Base-by-base conservation (phyloP, 2,797 vertebrate species). In the Carapus acus region DNA sequence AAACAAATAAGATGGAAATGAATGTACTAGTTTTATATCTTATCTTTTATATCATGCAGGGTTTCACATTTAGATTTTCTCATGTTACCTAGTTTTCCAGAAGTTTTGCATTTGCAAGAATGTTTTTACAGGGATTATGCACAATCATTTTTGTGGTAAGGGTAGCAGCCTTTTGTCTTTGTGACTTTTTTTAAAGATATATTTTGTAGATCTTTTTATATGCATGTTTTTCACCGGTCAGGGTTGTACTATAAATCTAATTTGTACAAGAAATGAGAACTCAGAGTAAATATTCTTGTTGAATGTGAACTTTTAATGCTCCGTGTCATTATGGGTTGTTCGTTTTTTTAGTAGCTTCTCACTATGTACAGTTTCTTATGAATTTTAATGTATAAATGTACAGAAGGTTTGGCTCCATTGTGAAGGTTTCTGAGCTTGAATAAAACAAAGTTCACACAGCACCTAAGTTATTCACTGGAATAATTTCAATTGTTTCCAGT, bases 331-430 rank as follows among this genome's bases (percentile, higher is more conserved):
- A 11, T 4, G 6, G 39, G 55, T 57, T 54, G 20, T 8, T 18
- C 9, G 37, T 14, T 56, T 45, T 50, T 36, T 60, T 31, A 6
- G 14, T 46, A 65, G 33, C 13, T n/a, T 61, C 37, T 67, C 1
- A 58, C 17, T 42, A 45, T 81, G 62, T 78, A 67, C 61, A 73
- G 62, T 65, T 82, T 66, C 70, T 11, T 65, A 66, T 74, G 39
- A 17, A 11, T 72, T 39, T 45, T 66, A 51, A 19, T 85, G 77
- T 82, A 80, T 83, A 87, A 82, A 83, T 86, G 78, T 83, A 85
- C 54, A 81, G 62, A 74, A 16, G 18, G 65, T 69, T 76, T 45
- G 44, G 2, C n/a, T 49, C 7, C 12, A 46, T 41, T 55, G 9
- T 17, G 3, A 33, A 33, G 6, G 31, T 33, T 13, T 7, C 12